Evolutionary conservation across 2,113 vertebrate species (phyloP).

Genomic region (Equus quagga): DNA sequence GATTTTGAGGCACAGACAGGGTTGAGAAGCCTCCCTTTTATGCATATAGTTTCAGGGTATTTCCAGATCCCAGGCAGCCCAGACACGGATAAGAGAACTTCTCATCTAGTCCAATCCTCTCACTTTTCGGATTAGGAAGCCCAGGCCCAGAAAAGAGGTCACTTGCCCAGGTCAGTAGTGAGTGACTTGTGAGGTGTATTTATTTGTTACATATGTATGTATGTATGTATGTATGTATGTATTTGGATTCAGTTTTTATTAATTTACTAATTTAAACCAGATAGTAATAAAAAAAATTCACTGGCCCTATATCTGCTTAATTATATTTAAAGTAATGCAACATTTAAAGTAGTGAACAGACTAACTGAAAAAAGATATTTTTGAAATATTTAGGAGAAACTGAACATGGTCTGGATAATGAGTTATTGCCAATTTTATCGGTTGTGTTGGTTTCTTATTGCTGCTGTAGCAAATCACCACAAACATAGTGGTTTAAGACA

Average conservation of each 20-base stretch:
- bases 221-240: background rate
- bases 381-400: background rate
- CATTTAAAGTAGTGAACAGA: background rate
- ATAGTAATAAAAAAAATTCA: background rate
- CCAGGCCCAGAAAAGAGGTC: background rate
- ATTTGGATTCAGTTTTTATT: background rate
- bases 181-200: background rate
- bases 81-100: background rate
- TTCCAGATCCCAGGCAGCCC: background rate
- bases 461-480: background rate
- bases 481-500: background rate
- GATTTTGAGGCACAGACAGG: background rate
- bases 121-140: background rate
- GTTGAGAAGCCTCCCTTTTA: background rate
- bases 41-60: background rate
- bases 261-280: background rate
- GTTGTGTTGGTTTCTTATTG: background rate
- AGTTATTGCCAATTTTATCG: background rate
- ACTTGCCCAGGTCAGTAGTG: background rate
- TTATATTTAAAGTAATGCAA: background rate
- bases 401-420: background rate
- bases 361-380: background rate
- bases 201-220: background rate
- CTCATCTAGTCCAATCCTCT: background rate
- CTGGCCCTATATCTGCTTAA: background rate